Percentiles rank a stretch among this genome's conserved stretches.
Evolutionary conservation across 2,888 invertebrate genomes (phyloP).

Genomic region (Coelogynopora nodosa): DNA sequence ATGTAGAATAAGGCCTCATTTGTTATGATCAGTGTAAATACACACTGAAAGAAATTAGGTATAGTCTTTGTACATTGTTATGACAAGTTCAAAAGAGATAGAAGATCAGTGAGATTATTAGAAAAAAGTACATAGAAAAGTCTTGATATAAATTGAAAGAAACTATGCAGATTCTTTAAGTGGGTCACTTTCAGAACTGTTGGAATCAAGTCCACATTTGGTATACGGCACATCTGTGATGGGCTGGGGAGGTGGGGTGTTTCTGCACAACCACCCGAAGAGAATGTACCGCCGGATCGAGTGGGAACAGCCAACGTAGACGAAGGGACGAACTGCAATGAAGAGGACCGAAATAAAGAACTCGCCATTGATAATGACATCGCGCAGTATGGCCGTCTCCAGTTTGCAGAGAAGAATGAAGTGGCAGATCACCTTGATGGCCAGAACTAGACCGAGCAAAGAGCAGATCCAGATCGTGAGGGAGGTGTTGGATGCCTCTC

Average conservation of each 20-base stretch:
- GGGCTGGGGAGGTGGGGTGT: constrained; percentile 1
- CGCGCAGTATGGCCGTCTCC: background rate
- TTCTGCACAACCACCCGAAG: background rate
- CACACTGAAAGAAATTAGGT: too few species aligned
- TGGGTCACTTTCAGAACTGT: background rate
- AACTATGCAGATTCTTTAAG: constrained; percentile 1
- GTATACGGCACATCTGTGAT: background rate
- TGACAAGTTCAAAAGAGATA: too few species aligned
- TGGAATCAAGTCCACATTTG: background rate
- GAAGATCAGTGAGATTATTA: too few species aligned
- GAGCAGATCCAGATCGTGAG: constrained; percentile 14
- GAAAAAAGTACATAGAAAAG: too few species aligned
- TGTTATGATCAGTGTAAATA: too few species aligned
- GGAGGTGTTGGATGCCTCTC: background rate
- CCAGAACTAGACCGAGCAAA: constrained; percentile 1
- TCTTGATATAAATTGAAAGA: background rate
- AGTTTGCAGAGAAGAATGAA: constrained; percentile 1
- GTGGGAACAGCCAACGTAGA: background rate
- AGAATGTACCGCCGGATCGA: constrained; percentile 4
- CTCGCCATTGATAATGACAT: constrained; percentile 13
- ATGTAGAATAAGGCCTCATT: too few species aligned
- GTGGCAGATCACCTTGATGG: constrained; percentile 13
- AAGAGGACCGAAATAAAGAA: background rate
- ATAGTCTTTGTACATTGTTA: too few species aligned
- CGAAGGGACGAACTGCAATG: background rate